phyloP scores from a whole-genome alignment of 1,140 invertebrate species.

The Phthorimaea operculella region DNA sequence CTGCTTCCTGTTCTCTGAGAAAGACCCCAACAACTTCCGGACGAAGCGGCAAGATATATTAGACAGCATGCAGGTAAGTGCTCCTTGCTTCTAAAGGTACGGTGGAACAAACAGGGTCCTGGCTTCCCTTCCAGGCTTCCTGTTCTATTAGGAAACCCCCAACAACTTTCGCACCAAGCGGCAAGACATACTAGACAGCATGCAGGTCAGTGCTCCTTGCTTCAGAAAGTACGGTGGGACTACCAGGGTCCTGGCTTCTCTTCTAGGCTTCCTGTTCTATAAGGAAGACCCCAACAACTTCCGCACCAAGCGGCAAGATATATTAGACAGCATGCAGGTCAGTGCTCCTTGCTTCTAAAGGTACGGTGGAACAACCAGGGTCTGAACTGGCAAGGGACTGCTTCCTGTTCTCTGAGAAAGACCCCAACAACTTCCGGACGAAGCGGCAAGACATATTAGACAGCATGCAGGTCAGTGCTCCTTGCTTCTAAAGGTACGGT shows the following conservation, averaged over 20 bases:
- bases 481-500: not conserved
- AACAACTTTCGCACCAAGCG: constrained; percentile 64
- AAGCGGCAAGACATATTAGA: constrained; percentile 56
- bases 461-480: constrained; percentile 46
- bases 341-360: constrained; percentile 8
- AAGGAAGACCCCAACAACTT: constrained; percentile 73
- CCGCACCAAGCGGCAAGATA: constrained; percentile 51
- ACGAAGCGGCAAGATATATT: constrained; percentile 55
- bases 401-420: constrained; percentile 81
- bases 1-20: constrained; percentile 84
- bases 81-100: too few relatives aligned
- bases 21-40: constrained; percentile 70
- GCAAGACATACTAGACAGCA: constrained; percentile 54
- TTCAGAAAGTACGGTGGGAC: constrained; percentile 24
- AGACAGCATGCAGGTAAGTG: constrained; percentile 51
- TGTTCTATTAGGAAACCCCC: constrained; percentile 79
- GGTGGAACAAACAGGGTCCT: constrained; percentile 78
- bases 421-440: constrained; percentile 68
- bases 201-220: constrained; percentile 36
- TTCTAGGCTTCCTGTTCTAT: too few relatives aligned
- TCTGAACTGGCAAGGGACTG: constrained; percentile 86
- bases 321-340: constrained; percentile 58
- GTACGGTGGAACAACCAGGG: too few relatives aligned
- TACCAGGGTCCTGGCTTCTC: too few relatives aligned
- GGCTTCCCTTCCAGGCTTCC: constrained; percentile 88